Base-by-base conservation (phyloP, 30 jellyfish, hydroid and myxozoan genomes). In the Cassiopea xamachana region DNA sequence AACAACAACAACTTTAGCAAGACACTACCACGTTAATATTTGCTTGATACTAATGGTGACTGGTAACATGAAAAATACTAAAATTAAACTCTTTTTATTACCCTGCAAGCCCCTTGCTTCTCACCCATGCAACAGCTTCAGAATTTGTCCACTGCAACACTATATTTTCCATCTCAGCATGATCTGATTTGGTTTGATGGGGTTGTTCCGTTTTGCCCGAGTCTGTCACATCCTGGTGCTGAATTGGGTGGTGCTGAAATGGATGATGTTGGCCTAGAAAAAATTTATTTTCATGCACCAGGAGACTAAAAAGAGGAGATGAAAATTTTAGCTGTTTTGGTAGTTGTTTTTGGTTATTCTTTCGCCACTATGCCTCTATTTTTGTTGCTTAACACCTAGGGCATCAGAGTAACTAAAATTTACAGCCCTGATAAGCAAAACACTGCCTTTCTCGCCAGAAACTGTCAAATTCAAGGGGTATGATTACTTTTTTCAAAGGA, bases 211-310 rank as follows among this genome's bases (percentile, higher is more conserved):
- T 10, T 55, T 55, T 16, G 5, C 80, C 80, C 18, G n/a, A 6
- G 10, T 71, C 80, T 71, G 50, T 7, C 27, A 64, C 15, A 19
- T 71, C 80, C 39, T 27, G 39, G 39, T 27, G 39, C 39, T 27
- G 39, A 27, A 71, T 51, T 8, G 80, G 80, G 80, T 71, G 80
- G 27, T 27, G 39, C 39, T 27, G 39, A 27, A 71, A 55, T 8
- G 80, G 80, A 55, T 71, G 80, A 71, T 71, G 80, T 15, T 18
- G 80, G 80, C 80, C 80, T 71, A 71, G 5, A 43, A 15, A 71
- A n/a, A 3, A 55, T 10, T 10, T 3, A 6, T 6, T 55, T 27
- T 27, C 39, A 27, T 27, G 39, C 12, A 55, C 64, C 64, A 55
- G 10, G 64, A 3, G 10, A 55, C 7, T 10, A 55, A 6, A 55